Percentiles rank a stretch among this genome's conserved stretches.
These are phyloP conservation scores for Rhinella marina DNA, from an alignment of 2,797 vertebrate species.

Conservation along the genomic window DNA sequence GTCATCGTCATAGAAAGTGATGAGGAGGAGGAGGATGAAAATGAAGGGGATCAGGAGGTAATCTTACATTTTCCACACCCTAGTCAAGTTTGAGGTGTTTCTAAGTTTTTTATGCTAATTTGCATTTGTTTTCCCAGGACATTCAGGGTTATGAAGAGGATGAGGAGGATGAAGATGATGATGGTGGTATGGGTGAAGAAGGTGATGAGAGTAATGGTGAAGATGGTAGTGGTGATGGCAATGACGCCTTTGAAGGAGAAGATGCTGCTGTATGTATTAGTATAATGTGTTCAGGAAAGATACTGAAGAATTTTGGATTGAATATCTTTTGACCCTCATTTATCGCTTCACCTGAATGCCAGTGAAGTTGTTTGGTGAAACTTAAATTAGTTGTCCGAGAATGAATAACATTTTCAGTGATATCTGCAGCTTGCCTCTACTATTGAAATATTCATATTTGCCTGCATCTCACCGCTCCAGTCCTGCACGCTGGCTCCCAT, in stretches of 20 bases:
- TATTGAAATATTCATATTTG: no score
- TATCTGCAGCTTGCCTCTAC: no score
- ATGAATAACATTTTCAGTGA: no score
- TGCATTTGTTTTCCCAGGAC: conserved; percentile 74
- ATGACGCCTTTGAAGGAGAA: conserved; percentile 90
- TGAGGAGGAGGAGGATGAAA: conserved; percentile 90
- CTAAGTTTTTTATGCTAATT: background rate
- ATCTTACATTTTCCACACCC: background rate
- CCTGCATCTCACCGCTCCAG: no score
- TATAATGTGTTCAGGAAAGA: no score
- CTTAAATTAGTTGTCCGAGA: no score
- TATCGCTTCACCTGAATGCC: no score
- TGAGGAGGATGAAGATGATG: conserved; percentile 85
- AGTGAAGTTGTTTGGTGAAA: no score
- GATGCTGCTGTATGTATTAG: conserved; percentile 85
- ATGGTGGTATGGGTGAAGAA: conserved; percentile 89
- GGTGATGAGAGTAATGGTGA: conserved; percentile 94
- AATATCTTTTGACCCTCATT: no score
- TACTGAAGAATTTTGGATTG: no score
- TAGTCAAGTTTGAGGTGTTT: background rate
- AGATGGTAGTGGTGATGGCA: conserved; percentile 88
- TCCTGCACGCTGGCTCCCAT: no score
- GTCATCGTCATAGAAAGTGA: conserved; percentile 95
- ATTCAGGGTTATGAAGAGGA: conserved; percentile 80
- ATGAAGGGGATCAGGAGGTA: conserved; percentile 89